Conservation (phyloP, 2,797 vertebrate species). For the Artibeus lituratus region DNA sequence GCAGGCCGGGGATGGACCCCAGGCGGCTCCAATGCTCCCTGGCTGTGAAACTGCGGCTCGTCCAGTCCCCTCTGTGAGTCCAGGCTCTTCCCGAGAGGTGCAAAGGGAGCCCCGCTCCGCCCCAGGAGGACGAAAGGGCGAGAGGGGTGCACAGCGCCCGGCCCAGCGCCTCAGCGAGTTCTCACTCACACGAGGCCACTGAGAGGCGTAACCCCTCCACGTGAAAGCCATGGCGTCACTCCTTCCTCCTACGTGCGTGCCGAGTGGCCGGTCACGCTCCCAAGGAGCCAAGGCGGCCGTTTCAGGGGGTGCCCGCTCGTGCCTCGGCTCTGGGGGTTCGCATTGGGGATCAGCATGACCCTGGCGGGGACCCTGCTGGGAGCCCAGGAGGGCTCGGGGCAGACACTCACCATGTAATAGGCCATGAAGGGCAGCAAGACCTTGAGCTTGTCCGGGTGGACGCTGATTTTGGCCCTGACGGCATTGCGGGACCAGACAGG, state of each 20-base stretch:
- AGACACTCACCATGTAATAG: conserved; percentile 95
- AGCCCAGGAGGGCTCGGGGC: accelerated
- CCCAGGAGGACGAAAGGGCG: background rate
- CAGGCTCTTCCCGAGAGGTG: background rate
- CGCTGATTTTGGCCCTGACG: conserved; percentile 91
- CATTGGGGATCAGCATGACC: background rate
- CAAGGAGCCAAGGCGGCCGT: accelerated
- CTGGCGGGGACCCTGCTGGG: background rate
- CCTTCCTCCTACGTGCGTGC: background rate
- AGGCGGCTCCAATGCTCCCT: background rate
- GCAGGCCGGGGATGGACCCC: background rate
- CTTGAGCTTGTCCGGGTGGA: conserved; percentile 97
- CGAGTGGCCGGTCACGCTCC: accelerated
- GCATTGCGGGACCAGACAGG: conserved; percentile 96
- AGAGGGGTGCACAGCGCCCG: background rate
- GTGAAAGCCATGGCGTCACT: accelerated
- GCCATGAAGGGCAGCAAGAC: conserved; percentile 91
- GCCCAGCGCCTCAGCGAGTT: background rate
- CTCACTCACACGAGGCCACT: accelerated
- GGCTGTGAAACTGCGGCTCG: background rate
- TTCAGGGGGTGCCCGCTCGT: background rate
- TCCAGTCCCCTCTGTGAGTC: background rate
- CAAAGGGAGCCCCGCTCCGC: too few relatives aligned
- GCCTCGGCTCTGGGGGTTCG: background rate
- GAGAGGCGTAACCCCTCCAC: background rate